Conservation (phyloP, 2,888 invertebrate genomes). For the Epinotia bilunana region DNA sequence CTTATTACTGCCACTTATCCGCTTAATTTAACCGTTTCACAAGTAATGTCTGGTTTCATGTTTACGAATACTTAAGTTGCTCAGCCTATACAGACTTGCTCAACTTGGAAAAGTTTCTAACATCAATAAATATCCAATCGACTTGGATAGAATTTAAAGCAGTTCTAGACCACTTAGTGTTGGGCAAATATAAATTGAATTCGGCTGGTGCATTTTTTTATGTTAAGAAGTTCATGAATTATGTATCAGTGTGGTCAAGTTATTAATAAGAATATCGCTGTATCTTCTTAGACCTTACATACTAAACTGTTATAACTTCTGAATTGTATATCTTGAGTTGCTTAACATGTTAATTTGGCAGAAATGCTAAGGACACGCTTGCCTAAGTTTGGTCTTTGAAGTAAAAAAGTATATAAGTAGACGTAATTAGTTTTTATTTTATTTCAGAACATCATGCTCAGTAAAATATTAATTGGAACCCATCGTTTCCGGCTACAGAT, state of each 20-base stretch:
- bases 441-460: too few relatives aligned
- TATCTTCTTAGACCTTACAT: background rate
- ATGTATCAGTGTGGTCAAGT: background rate
- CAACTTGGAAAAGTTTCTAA: slow-evolving; percentile 23
- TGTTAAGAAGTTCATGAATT: slow-evolving; percentile 11
- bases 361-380: too few relatives aligned
- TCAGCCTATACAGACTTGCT: slow-evolving; percentile 21
- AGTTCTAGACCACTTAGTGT: slow-evolving; percentile 32
- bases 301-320: background rate
- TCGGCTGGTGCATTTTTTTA: slow-evolving; percentile 27
- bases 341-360: too few relatives aligned
- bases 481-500: too few relatives aligned
- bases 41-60: slow-evolving; percentile 15
- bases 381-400: too few relatives aligned
- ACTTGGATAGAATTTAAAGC: slow-evolving; percentile 33
- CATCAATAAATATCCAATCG: slow-evolving; percentile 32
- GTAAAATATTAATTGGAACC: too few relatives aligned
- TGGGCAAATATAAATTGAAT: slow-evolving; percentile 39
- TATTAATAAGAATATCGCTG: background rate
- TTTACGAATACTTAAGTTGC: slow-evolving; percentile 10
- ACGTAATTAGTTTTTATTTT: too few relatives aligned
- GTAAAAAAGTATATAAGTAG: too few relatives aligned
- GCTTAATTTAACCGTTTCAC: slow-evolving; percentile 7
- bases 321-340: too few relatives aligned
- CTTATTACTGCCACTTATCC: background rate